Evolutionary conservation across 1,140 invertebrate species (phyloP), one percentile per base, ranked within the genome.

Genomic region (Cherax destructor): DNA sequence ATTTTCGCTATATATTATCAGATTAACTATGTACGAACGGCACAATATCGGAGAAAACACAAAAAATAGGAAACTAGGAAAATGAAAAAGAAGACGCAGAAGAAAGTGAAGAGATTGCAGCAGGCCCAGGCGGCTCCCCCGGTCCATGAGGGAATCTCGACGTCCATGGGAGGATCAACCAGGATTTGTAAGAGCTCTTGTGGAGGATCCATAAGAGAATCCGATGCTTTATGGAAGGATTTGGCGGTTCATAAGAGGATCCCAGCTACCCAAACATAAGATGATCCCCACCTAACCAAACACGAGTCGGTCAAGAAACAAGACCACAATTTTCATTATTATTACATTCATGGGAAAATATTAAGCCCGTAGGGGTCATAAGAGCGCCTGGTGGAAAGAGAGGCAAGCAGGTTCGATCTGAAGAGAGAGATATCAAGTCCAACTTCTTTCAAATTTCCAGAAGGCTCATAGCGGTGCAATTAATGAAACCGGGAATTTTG

Each of bases 171-270:
- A 88, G 79, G 86, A 88, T 88, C 49, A 56, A 56, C 41, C 49
- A 56, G 86, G 86, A 88, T 88, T 88, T 88, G 86, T 88, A 16
- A 61, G 72, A 88, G 86, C 86, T 88, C 78, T 81, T 13, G 78
- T n/a, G 61, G 61, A 83, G 79, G 41, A 83, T 88, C 79, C 86
- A 88, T 50, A 79, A 81, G 59, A 69, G 86, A 78, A 88, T 88
- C 79, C 86, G 52, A 72, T 88, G 86, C 86, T 88, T 88, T 88
- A 88, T 81, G 86, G 86, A 88, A 88, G 79, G 77, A 88, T 88
- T 79, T 88, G 78, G 79, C 86, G 86, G 78, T 81, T 83, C 86
- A 88, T 88, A 88, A 88, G 86, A 88, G 86, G 86, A 80, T 88
- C 78, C 49, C 61, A 80, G 16, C 41, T 69, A 52, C 78, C 61